Conservation (phyloP, 2,797 vertebrate species). For the Acestrorhynchus altus region DNA sequence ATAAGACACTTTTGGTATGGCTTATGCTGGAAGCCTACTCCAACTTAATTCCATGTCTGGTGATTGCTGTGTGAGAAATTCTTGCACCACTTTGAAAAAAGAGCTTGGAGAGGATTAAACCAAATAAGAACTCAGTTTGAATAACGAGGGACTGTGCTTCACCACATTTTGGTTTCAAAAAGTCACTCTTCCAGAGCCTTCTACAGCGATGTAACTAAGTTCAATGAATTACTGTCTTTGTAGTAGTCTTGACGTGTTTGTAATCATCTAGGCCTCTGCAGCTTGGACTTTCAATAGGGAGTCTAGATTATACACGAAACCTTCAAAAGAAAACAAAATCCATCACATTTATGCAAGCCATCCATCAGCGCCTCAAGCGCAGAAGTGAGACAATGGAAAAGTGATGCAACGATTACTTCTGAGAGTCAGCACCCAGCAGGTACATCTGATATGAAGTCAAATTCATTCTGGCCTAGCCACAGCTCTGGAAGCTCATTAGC, state of each 20-base stretch:
- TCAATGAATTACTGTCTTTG: not conserved
- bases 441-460: conserved; percentile 83
- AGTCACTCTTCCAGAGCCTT: conserved; percentile 17
- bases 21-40: conserved; percentile 10
- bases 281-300: conserved; percentile 3
- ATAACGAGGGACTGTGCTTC: conserved; percentile 5
- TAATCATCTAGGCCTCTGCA: conserved; percentile 2
- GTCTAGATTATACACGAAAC: conserved; percentile 5
- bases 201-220: conserved; percentile 6
- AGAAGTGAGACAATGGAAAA: conserved; percentile 1
- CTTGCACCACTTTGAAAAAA: conserved; percentile 23
- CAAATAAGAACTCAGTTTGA: not conserved
- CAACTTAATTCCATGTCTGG: conserved; percentile 35
- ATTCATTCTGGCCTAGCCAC: conserved; percentile 88
- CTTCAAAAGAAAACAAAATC: not conserved
- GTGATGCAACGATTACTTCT: not conserved
- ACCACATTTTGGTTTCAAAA: conserved; percentile 14
- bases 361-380: conserved; percentile 36
- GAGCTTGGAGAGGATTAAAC: conserved; percentile 18
- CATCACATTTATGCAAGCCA: conserved; percentile 21
- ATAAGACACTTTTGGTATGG: conserved; percentile 35
- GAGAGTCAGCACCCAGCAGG: conserved; percentile 77
- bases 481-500: conserved; percentile 87
- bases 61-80: conserved; percentile 31
- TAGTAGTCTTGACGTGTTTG: conserved; percentile 13